Conservation (phyloP, 64 coral and sea anemone species). For the Hydrozoanthus tunicans region DNA sequence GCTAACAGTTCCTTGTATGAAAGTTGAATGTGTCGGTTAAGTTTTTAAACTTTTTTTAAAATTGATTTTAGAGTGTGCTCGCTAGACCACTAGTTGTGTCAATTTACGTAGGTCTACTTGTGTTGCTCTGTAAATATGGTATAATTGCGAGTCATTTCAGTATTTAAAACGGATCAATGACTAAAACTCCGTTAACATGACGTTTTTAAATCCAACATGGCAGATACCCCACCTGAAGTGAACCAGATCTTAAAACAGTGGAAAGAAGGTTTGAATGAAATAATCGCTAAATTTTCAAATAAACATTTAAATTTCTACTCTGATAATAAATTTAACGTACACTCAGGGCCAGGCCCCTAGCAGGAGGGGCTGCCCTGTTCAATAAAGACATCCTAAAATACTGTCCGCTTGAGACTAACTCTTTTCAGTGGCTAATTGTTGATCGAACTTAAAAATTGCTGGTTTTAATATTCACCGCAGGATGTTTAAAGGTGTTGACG, state of each 20-base stretch:
- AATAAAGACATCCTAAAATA: not conserved
- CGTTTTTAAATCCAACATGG: slow-evolving; percentile 60
- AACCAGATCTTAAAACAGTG: slow-evolving; percentile 65
- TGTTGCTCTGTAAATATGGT: not conserved
- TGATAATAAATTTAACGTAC: no score
- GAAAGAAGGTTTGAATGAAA: slow-evolving; percentile 86
- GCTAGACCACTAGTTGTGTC: no score
- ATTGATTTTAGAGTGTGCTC: no score
- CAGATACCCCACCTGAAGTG: slow-evolving; percentile 61
- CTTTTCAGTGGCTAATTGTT: not conserved
- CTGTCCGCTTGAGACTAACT: not conserved
- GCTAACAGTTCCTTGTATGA: no score
- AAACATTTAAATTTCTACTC: not conserved
- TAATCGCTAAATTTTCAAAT: slow-evolving; percentile 52
- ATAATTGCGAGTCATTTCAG: not conserved
- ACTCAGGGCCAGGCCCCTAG: not conserved
- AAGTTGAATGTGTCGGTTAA: no score
- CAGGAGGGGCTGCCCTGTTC: not conserved
- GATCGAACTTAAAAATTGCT: no score
- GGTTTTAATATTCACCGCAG: no score
- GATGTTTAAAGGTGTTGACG: no score
- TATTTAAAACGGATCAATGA: not conserved
- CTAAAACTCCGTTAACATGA: slow-evolving; percentile 7
- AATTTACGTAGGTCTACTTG: not conserved
- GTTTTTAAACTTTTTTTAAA: no score